Conservation (phyloP, 2,113 vertebrate genomes). For the Boleophthalmus pectinirostris region DNA sequence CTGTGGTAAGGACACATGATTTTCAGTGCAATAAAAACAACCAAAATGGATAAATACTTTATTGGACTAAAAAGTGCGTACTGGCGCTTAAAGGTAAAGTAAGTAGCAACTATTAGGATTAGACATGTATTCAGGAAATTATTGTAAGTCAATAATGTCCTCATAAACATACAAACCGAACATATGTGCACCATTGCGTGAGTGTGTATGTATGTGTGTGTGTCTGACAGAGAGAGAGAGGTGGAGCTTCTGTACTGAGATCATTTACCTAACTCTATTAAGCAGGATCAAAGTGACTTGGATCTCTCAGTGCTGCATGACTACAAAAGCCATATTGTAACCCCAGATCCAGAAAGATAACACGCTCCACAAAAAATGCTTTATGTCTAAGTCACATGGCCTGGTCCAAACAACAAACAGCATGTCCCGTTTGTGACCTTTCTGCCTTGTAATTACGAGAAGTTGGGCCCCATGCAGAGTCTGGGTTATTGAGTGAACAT, state of each 20-base stretch:
- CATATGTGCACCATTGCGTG: slow-evolving; percentile 31
- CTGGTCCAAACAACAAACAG: slow-evolving; percentile 57
- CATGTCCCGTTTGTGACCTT: slow-evolving; percentile 54
- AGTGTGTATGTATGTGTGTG: slow-evolving; percentile 21
- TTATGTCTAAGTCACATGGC: slow-evolving; percentile 77
- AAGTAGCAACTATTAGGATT: no score
- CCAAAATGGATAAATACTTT: no score
- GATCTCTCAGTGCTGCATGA: slow-evolving; percentile 69
- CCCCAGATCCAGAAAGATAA: slow-evolving; percentile 66
- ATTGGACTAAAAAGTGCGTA: no score
- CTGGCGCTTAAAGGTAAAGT: no score
- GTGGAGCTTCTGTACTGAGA: slow-evolving; percentile 69
- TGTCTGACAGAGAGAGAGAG: slow-evolving; percentile 17
- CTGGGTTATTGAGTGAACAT: slow-evolving; percentile 26
- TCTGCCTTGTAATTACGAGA: slow-evolving; percentile 14
- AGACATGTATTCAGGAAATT: no score
- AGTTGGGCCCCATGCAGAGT: neutral
- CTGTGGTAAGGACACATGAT: no score
- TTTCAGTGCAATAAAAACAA: no score
- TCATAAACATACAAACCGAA: neutral
- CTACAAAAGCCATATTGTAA: slow-evolving; percentile 81
- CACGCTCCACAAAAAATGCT: slow-evolving; percentile 71
- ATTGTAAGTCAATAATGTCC: no score
- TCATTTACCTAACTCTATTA: slow-evolving; percentile 81
- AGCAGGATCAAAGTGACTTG: slow-evolving; percentile 78